phyloP scores from a whole-genome alignment of 1,140 invertebrate species.

The Procambarus clarkii region DNA sequence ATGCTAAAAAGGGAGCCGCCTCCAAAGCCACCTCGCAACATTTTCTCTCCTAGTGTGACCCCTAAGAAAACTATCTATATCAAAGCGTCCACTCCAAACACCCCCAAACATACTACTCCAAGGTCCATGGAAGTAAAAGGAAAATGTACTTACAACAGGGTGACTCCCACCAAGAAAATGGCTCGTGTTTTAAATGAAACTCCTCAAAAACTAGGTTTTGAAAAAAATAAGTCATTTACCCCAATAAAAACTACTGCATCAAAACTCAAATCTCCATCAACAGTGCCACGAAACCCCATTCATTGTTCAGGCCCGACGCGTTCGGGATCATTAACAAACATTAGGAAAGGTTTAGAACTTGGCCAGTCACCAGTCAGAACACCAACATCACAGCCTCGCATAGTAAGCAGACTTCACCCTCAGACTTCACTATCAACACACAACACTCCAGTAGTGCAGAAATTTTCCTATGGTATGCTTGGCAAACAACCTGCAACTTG shows the following conservation, averaged over 20 bases:
- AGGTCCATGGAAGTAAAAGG: not conserved
- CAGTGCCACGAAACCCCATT: not conserved
- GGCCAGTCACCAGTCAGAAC: not conserved
- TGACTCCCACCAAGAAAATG: not conserved
- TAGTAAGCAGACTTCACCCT: not conserved
- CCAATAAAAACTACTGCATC: not conserved
- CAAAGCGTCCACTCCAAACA: not conserved
- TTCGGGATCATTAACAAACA: conserved; percentile 1
- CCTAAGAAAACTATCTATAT: too few species aligned
- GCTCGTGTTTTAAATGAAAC: not conserved
- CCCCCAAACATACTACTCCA: not conserved
- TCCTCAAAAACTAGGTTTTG: not conserved
- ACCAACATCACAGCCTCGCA: not conserved
- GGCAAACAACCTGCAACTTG: not conserved
- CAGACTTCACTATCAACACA: conserved; percentile 13
- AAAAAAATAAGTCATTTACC: not conserved
- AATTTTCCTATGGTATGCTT: not conserved
- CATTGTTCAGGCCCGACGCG: not conserved
- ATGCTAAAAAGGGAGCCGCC: not conserved
- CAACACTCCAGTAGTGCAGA: not conserved
- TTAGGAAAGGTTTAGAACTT: not conserved
- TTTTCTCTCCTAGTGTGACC: not conserved
- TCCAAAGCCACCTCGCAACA: conserved; percentile 3
- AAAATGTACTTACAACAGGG: not conserved
- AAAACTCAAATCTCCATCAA: too few species aligned